A percentile compares a stretch with the other conserved stretches of the same genome.
phyloP scores from a whole-genome alignment of 2,797 vertebrate genomes.

The Poecilia velifera region DNA sequence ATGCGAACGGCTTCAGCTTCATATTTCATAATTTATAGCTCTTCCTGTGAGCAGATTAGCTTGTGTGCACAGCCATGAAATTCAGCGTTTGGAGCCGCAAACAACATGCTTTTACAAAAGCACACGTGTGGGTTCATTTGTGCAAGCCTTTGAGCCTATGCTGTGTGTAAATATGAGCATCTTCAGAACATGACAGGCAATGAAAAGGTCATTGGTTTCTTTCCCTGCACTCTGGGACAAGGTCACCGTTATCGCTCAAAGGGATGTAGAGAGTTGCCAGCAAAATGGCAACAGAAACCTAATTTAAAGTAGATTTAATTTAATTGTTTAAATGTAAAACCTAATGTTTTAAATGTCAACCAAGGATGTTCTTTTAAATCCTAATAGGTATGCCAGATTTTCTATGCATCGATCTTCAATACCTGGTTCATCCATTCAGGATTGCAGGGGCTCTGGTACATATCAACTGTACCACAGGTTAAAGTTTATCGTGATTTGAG shows the following conservation, averaged over 20 bases:
- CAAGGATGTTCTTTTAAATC: background rate
- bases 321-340: background rate
- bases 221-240: constrained; percentile 52
- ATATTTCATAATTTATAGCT: constrained; percentile 56
- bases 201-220: constrained; percentile 46
- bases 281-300: background rate
- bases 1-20: constrained; percentile 43
- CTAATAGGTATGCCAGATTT: background rate
- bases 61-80: constrained; percentile 44
- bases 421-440: background rate
- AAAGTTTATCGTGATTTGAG: background rate
- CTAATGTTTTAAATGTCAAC: background rate
- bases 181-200: constrained; percentile 34
- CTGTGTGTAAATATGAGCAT: constrained; percentile 16
- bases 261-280: background rate
- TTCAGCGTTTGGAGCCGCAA: constrained; percentile 15
- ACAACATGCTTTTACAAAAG: constrained; percentile 24
- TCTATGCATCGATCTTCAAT: background rate
- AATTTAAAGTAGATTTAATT: background rate
- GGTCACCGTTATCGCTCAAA: constrained; percentile 47
- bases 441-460: background rate
- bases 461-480: background rate
- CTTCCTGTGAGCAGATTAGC: constrained; percentile 46
- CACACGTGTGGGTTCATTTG: constrained; percentile 27
- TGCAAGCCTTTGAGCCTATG: constrained; percentile 17